These are phyloP conservation scores for Megalops atlanticus DNA, from an alignment of 2,113 vertebrate genomes.

Conservation along the genomic window DNA sequence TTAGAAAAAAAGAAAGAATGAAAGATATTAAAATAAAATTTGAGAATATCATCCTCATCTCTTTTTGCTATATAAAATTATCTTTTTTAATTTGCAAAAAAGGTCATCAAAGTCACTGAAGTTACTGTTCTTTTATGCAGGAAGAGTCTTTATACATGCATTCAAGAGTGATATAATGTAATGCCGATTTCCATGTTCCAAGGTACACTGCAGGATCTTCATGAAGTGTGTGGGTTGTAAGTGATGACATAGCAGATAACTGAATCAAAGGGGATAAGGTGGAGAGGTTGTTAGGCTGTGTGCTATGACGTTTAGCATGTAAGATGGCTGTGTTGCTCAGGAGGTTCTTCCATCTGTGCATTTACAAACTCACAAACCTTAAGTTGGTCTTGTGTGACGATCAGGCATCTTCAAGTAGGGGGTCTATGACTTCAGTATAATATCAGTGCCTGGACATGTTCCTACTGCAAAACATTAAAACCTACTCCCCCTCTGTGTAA, in stretches of 20 bases:
- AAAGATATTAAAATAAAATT: no score
- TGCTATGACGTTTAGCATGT: no score
- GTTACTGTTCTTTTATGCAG: no score
- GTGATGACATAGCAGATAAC: background rate
- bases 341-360: no score
- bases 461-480: background rate
- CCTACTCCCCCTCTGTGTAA: no score
- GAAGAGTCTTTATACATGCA: background rate
- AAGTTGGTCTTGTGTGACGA: background rate
- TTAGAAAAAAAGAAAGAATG: no score
- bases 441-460: background rate
- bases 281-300: no score
- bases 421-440: background rate
- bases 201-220: background rate
- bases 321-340: no score
- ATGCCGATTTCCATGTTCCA: background rate
- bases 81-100: background rate
- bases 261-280: background rate
- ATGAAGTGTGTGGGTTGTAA: background rate
- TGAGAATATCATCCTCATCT: background rate
- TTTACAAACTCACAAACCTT: background rate
- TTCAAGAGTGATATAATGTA: background rate
- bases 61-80: background rate
- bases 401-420: no score
- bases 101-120: background rate